Percentiles rank a stretch among this genome's conserved stretches.
Evolutionary conservation across 2,888 invertebrate species (phyloP).

Genomic region (Nomada fucata): DNA sequence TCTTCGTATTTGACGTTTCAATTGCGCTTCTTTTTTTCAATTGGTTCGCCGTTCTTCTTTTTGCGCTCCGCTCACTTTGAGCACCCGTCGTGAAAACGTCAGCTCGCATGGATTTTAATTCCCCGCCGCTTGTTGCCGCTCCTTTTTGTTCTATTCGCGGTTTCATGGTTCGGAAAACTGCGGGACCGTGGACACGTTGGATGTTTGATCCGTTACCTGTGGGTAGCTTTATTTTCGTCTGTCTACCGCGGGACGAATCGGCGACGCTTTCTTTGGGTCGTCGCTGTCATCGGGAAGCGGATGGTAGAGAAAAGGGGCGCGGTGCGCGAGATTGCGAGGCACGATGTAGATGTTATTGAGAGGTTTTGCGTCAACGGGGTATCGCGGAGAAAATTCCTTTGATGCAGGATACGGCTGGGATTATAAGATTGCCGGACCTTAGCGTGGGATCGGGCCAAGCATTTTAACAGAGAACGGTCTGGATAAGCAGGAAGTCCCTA

Average conservation of each 20-base stretch:
- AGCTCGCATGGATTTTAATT: constrained; percentile 1
- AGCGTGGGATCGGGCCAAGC: constrained; percentile 14
- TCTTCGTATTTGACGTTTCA: constrained; percentile 40
- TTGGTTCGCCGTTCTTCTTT: not conserved
- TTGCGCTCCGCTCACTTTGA: not conserved
- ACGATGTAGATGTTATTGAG: constrained; percentile 43
- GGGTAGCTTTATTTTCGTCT: too few species aligned
- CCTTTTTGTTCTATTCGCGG: not conserved
- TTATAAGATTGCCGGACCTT: constrained; percentile 57
- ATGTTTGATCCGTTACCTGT: too few species aligned
- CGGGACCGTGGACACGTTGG: not conserved
- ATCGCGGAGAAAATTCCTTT: constrained; percentile 38
- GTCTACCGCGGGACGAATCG: too few species aligned
- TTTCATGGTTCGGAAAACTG: not conserved
- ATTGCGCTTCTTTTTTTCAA: constrained; percentile 13
- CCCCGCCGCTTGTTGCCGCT: not conserved
- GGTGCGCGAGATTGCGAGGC: constrained; percentile 5
- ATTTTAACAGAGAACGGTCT: constrained; percentile 54
- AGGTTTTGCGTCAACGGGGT: constrained; percentile 31
- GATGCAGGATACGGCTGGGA: constrained; percentile 54
- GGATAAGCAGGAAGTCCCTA: constrained; percentile 52
- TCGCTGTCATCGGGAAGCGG: not conserved
- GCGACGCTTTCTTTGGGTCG: not conserved
- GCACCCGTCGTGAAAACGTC: not conserved
- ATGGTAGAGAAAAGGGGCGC: not conserved